Evolutionary conservation across 2,797 vertebrate species (phyloP).

Genomic region (Heteromormyrus szaboi): DNA sequence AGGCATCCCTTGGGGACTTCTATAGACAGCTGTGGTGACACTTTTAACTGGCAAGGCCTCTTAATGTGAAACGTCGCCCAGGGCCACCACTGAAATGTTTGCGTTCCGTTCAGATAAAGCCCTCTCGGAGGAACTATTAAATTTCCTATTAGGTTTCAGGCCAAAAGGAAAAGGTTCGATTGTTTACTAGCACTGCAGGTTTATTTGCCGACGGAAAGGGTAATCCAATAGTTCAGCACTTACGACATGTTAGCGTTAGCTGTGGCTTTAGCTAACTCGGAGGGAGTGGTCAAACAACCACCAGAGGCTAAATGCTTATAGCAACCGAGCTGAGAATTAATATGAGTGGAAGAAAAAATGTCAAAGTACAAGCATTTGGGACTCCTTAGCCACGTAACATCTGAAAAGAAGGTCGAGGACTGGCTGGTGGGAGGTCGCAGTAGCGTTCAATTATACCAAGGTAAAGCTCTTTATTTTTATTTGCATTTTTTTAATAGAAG

Average conservation of each 20-base stretch:
- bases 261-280: not conserved
- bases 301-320: not conserved
- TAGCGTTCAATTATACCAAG: not conserved
- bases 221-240: not conserved
- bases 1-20: not conserved
- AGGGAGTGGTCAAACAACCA: not conserved
- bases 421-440: not conserved
- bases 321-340: not conserved
- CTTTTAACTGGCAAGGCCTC: constrained; percentile 12
- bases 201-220: constrained; percentile 3
- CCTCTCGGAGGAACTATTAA: not conserved
- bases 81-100: not conserved
- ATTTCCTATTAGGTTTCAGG: not conserved
- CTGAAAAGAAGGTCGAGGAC: not conserved
- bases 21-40: constrained; percentile 9
- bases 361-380: not conserved
- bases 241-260: not conserved
- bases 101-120: not conserved
- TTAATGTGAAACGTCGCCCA: not conserved
- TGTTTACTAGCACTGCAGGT: not conserved
- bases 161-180: not conserved
- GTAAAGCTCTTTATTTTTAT: not conserved
- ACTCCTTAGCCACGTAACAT: not conserved
- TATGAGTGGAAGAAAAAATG: not conserved
- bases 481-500: not conserved